Conservation (phyloP, 2,113 vertebrate species). For the Calypte anna region DNA sequence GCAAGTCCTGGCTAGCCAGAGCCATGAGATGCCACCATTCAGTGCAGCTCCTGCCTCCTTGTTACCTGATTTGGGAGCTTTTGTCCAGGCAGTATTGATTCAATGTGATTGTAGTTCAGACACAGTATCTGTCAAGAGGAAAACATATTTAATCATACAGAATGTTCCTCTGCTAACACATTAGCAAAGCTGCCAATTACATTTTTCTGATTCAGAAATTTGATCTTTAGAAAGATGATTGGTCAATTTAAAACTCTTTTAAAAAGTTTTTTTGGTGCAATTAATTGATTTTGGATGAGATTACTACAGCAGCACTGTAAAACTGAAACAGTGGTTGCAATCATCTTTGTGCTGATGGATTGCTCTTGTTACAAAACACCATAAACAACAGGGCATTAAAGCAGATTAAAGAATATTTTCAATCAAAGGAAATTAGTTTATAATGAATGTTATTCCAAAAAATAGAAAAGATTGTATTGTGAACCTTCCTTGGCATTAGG, state of each 20-base stretch:
- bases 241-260: neutral
- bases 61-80: slow-evolving; percentile 79
- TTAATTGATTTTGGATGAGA: slow-evolving; percentile 1
- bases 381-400: neutral
- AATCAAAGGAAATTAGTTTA: neutral
- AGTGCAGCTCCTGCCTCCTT: slow-evolving; percentile 82
- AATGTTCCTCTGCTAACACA: neutral
- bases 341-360: slow-evolving; percentile 4
- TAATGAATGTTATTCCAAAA: neutral
- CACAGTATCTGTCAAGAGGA: slow-evolving; percentile 76
- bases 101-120: slow-evolving; percentile 86
- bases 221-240: neutral
- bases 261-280: neutral
- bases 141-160: neutral
- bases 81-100: slow-evolving; percentile 84
- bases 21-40: slow-evolving; percentile 86
- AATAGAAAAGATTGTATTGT: neutral
- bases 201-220: neutral
- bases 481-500: slow-evolving; percentile 80
- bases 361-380: neutral
- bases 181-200: neutral
- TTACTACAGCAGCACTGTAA: neutral
- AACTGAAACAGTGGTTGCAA: neutral
- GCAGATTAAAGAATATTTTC: neutral
- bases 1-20: slow-evolving; percentile 78